These are phyloP conservation scores for Helostoma temminkii DNA, from an alignment of 2,797 vertebrate genomes.

Conservation along the genomic window DNA sequence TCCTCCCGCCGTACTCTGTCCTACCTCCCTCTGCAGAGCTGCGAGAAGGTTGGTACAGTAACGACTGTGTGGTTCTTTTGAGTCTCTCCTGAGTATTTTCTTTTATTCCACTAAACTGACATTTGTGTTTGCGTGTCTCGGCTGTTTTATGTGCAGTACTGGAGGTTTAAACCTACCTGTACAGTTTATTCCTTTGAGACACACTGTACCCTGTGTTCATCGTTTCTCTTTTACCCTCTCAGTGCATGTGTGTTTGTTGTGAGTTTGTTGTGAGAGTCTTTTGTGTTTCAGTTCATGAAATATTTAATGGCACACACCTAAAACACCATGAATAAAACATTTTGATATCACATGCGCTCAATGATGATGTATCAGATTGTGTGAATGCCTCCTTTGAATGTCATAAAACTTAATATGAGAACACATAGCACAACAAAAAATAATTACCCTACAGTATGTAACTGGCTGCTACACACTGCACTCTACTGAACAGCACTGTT, in stretches of 20 bases:
- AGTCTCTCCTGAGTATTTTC: conserved; percentile 54
- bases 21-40: conserved; percentile 76
- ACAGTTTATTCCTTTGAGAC: conserved; percentile 50
- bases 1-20: conserved; percentile 64
- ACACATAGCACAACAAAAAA: conserved; percentile 10
- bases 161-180: conserved; percentile 50
- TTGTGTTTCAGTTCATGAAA: conserved; percentile 71
- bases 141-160: conserved; percentile 48
- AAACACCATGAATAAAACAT: conserved; percentile 74
- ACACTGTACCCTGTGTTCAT: conserved; percentile 18
- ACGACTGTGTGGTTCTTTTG: conserved; percentile 57
- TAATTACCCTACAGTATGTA: background rate
- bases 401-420: conserved; percentile 52
- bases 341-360: conserved; percentile 65
- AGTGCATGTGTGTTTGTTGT: conserved; percentile 64
- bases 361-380: conserved; percentile 46
- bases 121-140: conserved; percentile 60
- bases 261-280: conserved; percentile 42
- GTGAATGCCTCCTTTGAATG: conserved; percentile 55
- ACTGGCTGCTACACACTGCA: conserved; percentile 11
- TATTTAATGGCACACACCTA: conserved; percentile 67
- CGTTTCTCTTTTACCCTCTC: conserved; percentile 17
- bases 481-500: conserved; percentile 6
- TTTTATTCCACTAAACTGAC: conserved; percentile 63
- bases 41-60: conserved; percentile 99